A percentile compares a stretch with the other conserved stretches of the same genome.
These are phyloP conservation scores for Turritopsis dohrnii DNA, from an alignment of 30 jellyfish, hydroid and myxozoan species.

Conservation along the genomic window DNA sequence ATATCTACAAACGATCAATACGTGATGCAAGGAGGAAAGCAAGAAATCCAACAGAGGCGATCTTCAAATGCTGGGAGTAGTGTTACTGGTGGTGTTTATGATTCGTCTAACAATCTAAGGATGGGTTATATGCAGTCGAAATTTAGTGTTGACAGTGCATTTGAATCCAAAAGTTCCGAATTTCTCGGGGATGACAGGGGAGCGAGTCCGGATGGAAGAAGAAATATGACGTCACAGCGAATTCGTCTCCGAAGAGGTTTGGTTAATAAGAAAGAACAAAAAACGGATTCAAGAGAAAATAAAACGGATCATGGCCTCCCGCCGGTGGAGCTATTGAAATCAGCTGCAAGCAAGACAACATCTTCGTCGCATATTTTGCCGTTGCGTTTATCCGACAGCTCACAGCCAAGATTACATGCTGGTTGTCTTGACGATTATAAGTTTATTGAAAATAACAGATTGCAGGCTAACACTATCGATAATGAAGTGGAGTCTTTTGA, in stretches of 20 bases:
- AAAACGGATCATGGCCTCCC: neutral
- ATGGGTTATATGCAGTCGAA: constrained; percentile 1
- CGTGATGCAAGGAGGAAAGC: constrained; percentile 10
- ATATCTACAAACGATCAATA: neutral
- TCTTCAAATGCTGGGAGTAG: neutral
- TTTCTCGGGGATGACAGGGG: neutral
- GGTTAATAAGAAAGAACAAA: constrained; percentile 1
- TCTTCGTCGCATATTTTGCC: neutral
- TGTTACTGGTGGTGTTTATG: neutral
- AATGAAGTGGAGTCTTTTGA: neutral
- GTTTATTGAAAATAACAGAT: neutral
- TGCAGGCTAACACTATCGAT: neutral
- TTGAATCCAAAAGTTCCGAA: neutral
- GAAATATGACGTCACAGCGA: neutral
- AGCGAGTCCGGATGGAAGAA: neutral
- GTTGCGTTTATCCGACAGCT: neutral
- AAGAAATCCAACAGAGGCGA: neutral
- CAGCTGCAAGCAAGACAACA: neutral
- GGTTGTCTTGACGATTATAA: neutral
- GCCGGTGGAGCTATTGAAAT: constrained; percentile 1
- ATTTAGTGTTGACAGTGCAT: neutral
- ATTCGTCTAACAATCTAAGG: neutral
- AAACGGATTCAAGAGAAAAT: neutral
- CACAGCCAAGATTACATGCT: neutral
- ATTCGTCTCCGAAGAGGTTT: constrained; percentile 3